A percentile compares a stretch with the other conserved stretches of the same genome.
Conservation (phyloP, 2,113 vertebrate genomes). For the Brachypteracias leptosomus region DNA sequence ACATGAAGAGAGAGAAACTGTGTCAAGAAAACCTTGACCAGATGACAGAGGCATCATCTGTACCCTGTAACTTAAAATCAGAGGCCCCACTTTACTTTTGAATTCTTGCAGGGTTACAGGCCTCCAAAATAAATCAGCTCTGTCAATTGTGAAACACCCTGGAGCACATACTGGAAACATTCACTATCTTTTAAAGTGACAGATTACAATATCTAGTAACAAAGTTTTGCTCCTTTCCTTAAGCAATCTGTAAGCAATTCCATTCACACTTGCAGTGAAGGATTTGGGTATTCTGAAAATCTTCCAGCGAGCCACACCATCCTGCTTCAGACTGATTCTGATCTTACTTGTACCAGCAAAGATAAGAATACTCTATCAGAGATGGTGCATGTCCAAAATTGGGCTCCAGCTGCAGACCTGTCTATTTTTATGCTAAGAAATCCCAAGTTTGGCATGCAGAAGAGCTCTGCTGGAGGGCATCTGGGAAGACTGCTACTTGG, state of each 20-base stretch:
- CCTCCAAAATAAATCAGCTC: constrained; percentile 14
- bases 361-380: neutral
- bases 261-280: neutral
- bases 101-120: constrained; percentile 27
- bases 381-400: neutral
- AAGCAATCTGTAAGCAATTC: neutral
- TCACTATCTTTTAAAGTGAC: constrained; percentile 3
- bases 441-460: neutral
- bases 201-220: constrained; percentile 4
- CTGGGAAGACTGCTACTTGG: neutral
- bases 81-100: neutral
- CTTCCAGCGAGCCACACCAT: neutral
- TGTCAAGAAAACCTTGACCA: neutral
- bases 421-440: neutral
- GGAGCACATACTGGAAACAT: neutral
- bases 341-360: neutral
- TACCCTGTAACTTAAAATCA: constrained; percentile 4
- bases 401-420: neutral
- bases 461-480: neutral
- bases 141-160: neutral
- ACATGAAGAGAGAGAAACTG: neutral
- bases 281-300: neutral
- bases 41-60: too few relatives aligned
- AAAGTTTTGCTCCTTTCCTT: constrained; percentile 1
- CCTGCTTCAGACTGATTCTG: neutral